phyloP scores from a whole-genome alignment of 2,888 invertebrate species.

The Polyommatus icarus region DNA sequence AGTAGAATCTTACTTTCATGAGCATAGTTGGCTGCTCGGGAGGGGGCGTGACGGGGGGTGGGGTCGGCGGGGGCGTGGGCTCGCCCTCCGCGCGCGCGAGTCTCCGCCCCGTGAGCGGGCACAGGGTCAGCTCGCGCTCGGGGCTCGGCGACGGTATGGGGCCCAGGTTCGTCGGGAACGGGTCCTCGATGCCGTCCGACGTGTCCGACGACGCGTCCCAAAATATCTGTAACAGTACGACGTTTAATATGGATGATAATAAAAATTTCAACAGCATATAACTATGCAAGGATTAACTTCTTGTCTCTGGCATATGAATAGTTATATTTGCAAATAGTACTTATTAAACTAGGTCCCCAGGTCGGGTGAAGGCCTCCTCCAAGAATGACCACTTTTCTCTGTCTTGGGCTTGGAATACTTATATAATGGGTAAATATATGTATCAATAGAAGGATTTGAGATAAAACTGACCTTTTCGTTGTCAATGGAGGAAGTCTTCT shows the following conservation, averaged over 20 bases:
- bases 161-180: conserved; percentile 77
- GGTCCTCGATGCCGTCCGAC: conserved; percentile 83
- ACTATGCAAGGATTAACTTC: too few species aligned
- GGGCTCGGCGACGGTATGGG: conserved; percentile 81
- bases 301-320: too few species aligned
- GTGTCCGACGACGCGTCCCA: conserved; percentile 69
- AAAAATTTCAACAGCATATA: background rate
- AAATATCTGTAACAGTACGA: conserved; percentile 41
- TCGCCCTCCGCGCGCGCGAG: conserved; percentile 83
- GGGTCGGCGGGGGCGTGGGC: conserved; percentile 80
- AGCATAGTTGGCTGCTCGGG: conserved; percentile 56
- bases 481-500: conserved; percentile 57
- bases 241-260: background rate
- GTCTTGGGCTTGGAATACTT: too few species aligned
- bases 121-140: conserved; percentile 85
- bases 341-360: too few species aligned
- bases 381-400: too few species aligned
- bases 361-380: too few species aligned
- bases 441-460: too few species aligned
- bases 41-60: conserved; percentile 51
- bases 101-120: conserved; percentile 67
- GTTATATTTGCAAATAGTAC: too few species aligned
- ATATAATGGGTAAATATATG: too few species aligned
- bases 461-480: conserved; percentile 57
- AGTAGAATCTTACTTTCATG: conserved; percentile 60